Evolutionary conservation across 2,113 vertebrate species (phyloP), one percentile per base, ranked within the genome.

Genomic region (Stigmatopora argus): DNA sequence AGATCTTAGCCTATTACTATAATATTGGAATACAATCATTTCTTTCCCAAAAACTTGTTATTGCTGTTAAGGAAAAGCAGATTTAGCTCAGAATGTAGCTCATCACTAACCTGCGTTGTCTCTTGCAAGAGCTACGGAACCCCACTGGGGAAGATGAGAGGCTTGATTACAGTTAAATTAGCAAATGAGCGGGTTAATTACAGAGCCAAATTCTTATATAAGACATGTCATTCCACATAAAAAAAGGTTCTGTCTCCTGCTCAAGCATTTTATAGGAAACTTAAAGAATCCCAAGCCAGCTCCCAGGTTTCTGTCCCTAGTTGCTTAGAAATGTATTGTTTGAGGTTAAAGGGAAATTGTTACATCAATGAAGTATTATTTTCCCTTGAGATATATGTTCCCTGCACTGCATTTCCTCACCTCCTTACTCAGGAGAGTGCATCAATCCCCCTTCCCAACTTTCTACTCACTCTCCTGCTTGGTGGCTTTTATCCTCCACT

Each of bases 151-250:
- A 72, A 88, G 83, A 88, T 88, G 83, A 89, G 74, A 84, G 82
- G 76, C 88, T 88, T 88, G 87, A 89, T 89, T 89, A 88, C 86
- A 86, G 86, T 85, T 80, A 84, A 86, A 87, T 89, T 88, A 88
- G 86, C 83, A 84, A 88, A 86, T 87, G 84, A 88, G 83, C 86
- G 88, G 88, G 84, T 89, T 87, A 88, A 89, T 87, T 84, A 87
- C 85, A 73, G 83, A 77, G 74, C 71, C 77, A 82, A 83, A 87
- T 79, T 88, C 81, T 80, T 78, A 78, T 84, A 79, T 73, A 84
- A 86, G 84, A 83, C 75, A 67, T 83, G 82, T 78, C 80, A 84
- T 83, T 83, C 86, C 80, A 80, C 73, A 69, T 31, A 31, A 31
- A 83, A 79, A 83, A 72, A 81, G 60, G 62, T 75, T 76, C 72